These are phyloP conservation scores for Enteromius radiatus DNA, from an alignment of 2,797 vertebrate genomes.

Conservation along the genomic window DNA sequence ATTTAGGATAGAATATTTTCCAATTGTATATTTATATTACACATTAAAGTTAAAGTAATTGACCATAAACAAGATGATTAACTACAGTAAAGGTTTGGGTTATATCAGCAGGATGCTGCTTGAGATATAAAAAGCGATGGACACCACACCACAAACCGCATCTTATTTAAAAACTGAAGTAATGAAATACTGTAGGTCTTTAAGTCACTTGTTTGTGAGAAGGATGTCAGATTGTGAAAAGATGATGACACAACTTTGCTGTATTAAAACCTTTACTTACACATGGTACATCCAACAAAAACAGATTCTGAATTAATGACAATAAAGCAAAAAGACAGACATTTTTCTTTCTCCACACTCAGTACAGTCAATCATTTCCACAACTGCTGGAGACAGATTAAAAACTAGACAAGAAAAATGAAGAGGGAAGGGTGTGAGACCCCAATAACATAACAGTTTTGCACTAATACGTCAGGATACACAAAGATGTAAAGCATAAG, in stretches of 20 bases:
- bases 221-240: neutral
- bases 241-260: conserved; percentile 58
- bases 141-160: neutral
- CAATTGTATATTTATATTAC: too few species aligned
- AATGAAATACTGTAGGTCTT: neutral
- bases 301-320: conserved; percentile 78
- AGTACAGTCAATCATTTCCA: conserved; percentile 70
- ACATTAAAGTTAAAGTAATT: too few species aligned
- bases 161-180: neutral
- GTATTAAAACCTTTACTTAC: conserved; percentile 82
- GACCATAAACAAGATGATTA: too few species aligned
- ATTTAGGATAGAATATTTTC: neutral
- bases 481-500: conserved; percentile 64
- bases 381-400: conserved; percentile 67
- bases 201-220: neutral
- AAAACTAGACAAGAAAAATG: conserved; percentile 59
- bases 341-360: conserved; percentile 71
- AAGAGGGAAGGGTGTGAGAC: conserved; percentile 55
- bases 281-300: conserved; percentile 81
- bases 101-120: neutral
- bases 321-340: conserved; percentile 60
- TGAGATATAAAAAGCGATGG: neutral
- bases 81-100: neutral
- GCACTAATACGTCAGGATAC: conserved; percentile 75
- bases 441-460: conserved; percentile 63